Base-by-base conservation (phyloP, 2,888 invertebrate genomes). In the Eupsilia transversa region DNA sequence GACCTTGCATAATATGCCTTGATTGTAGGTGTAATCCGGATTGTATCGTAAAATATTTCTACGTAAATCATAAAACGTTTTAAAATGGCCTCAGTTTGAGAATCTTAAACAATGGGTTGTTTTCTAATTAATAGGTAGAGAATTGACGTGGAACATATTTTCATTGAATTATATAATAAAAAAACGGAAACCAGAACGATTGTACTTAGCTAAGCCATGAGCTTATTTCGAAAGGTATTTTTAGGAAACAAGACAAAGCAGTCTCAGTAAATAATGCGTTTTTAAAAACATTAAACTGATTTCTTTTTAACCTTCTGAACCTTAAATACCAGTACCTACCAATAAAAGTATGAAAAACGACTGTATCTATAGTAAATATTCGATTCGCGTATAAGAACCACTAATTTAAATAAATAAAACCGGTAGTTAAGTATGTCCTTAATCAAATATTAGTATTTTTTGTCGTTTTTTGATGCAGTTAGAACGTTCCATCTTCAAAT, bases 41-140 rank as follows among this genome's bases (percentile, higher is more conserved):
- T 80, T 66, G 69, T 75, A 79, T 79, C 65, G 72, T 80, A 83
- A 83, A 82, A 79, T 83, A 79, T 64, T 83, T 77, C 72, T 52
- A 57, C 72, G 80, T 79, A 82, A 84, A 84, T 80, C 74, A 76
- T 73, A 79, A 85, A 79, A 84, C 59, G 75, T 72, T 73, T 52
- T 61, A 72, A 83, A 82, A 74, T 78, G 67, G 74, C 74, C 60
- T 74, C 72, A 57, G 72, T 86, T 86, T 82, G 77, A 74, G 83
- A 86, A 83, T 67, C 61, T 59, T 61, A 78, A 85, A 84, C 87
- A 87, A 86, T 86, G 85, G 86, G 66, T 67, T 72, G 80, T 87
- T 87, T 75, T 61, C 71, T 85, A 87, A 86, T 87, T 87, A 86
- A 80, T 86, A 84, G 80, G 78, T 79, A 78, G 79, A 83, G 84